A percentile compares a stretch with the other conserved stretches of the same genome.
Evolutionary conservation across 2,888 invertebrate species (phyloP).

Genomic region (Heteromyza rotundicornis): DNA sequence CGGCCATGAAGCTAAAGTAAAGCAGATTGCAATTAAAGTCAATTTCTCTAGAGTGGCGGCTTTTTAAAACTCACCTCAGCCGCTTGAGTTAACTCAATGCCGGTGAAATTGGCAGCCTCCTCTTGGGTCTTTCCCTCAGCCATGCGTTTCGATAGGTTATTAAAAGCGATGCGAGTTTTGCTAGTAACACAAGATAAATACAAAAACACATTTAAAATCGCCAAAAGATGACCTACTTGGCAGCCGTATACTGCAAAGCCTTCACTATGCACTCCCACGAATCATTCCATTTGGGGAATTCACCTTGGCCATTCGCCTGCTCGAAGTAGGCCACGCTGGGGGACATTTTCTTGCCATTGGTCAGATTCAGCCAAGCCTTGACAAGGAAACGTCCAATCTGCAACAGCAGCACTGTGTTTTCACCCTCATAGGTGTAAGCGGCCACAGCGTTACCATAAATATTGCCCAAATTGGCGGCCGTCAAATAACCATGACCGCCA

Average conservation of each 20-base stretch:
- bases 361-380: slow-evolving; percentile 75
- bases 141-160: slow-evolving; percentile 73
- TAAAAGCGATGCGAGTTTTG: slow-evolving; percentile 73
- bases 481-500: slow-evolving; percentile 95
- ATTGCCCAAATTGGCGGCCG: slow-evolving; percentile 80
- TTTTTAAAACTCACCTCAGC: slow-evolving; percentile 77
- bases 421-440: slow-evolving; percentile 93
- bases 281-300: slow-evolving; percentile 50
- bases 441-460: slow-evolving; percentile 84
- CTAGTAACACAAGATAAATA: slow-evolving; percentile 63
- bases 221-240: slow-evolving; percentile 56
- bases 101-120: slow-evolving; percentile 86
- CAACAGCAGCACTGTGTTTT: slow-evolving; percentile 90
- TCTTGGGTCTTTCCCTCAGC: slow-evolving; percentile 70
- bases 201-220: no score
- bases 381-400: slow-evolving; percentile 87
- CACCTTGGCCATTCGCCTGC: slow-evolving; percentile 29
- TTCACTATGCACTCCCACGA: slow-evolving; percentile 59
- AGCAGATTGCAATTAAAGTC: neutral
- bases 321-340: slow-evolving; percentile 74
- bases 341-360: slow-evolving; percentile 67
- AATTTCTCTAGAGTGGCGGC: no score
- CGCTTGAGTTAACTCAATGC: slow-evolving; percentile 80
- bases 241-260: slow-evolving; percentile 63
- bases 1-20: slow-evolving; percentile 77